Evolutionary conservation across 2,888 invertebrate species (phyloP).

Genomic region (Heliconius ismenius): DNA sequence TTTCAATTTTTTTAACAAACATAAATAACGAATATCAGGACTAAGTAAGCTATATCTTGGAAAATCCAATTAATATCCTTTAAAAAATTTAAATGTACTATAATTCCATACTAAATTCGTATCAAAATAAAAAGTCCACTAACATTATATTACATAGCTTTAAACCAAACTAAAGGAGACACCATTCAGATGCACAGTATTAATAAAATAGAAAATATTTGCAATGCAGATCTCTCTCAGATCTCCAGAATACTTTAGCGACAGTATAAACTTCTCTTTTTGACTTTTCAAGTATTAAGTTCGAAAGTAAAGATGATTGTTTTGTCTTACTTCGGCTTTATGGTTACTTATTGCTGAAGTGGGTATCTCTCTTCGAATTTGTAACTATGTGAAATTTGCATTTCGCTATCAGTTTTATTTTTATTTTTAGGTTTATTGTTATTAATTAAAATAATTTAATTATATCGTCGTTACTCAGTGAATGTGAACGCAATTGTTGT

Average conservation of each 20-base stretch:
- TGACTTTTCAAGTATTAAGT: slow-evolving; percentile 29
- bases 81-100: background rate
- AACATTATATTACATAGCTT: background rate
- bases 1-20: no score
- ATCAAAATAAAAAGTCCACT: background rate
- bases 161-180: slow-evolving; percentile 55
- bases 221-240: slow-evolving; percentile 68
- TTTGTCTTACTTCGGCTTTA: slow-evolving; percentile 20
- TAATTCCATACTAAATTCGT: background rate
- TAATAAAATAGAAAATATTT: slow-evolving; percentile 73
- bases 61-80: background rate
- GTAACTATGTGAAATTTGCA: background rate
- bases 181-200: slow-evolving; percentile 67
- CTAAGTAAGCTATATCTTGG: background rate
- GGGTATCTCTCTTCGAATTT: slow-evolving; percentile 4
- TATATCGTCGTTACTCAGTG: no score
- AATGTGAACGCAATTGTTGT: no score
- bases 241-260: slow-evolving; percentile 58
- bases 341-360: slow-evolving; percentile 18
- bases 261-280: slow-evolving; percentile 35
- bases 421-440: background rate
- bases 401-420: background rate
- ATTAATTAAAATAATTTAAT: no score
- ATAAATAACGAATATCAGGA: background rate
- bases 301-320: slow-evolving; percentile 24